Base-by-base conservation (phyloP, 2,797 vertebrate species). In the Otolemur crassicaudatus region DNA sequence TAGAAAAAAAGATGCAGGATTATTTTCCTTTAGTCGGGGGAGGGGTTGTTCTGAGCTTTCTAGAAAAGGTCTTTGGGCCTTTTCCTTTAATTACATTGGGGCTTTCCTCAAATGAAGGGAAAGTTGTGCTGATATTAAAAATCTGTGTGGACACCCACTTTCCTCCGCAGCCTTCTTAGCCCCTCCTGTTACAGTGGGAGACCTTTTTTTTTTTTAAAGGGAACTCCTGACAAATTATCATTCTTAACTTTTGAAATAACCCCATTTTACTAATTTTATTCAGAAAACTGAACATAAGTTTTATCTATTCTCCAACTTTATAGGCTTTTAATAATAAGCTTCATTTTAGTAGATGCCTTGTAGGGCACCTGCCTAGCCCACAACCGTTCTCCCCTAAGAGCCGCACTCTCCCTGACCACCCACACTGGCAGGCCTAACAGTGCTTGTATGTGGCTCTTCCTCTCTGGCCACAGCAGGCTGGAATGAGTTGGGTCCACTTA, bases 41-140 rank as follows among this genome's bases (percentile, higher is more conserved):
- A 53, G 13, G 49, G 14, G 87, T 92, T 81, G 43, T 80, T 84
- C 70, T 93, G 65, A 85, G 58, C 34, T 90, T 95, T 77, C 79
- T 96, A 60, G 72, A 87, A 93, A 93, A 37, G 34, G 80, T 84
- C 79, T 77, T 77, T 93, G 67, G 43, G 70, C 63, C 9, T 73
- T 93, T 97, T 84, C 20, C 83, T 95, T 90, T 96, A 94, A 96
- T 88, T 94, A 90, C 13, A 87, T 46, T 69, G 22, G n/a, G 19
- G 25, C 49, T 91, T 90, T 93, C 80, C 60, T 90, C 56, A 75
- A 92, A 90, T 37, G 63, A 87, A 93, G 49, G 65, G 88, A 60
- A 96, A 94, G 37, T 53, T 93, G 58, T 95, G 49, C 11, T 79
- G 90, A 90, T 85, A 29, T 76, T 92, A 93, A 85, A 91, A 92